These are phyloP conservation scores for Biston betularia DNA, from an alignment of 2,888 invertebrate species.

Conservation along the genomic window DNA sequence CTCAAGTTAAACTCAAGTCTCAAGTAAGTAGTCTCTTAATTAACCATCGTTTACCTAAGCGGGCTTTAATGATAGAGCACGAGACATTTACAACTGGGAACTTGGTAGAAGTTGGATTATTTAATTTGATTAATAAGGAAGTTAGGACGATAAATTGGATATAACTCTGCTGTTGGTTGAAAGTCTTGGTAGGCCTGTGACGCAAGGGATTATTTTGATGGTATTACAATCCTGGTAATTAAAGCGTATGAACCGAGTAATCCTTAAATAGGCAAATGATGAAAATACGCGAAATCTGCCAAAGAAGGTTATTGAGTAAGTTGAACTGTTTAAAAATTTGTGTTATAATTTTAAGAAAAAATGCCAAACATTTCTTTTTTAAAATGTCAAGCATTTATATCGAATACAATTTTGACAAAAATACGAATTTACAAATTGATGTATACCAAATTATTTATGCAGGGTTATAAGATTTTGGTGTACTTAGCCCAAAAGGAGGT, in stretches of 20 bases:
- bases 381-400: no score
- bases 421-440: no score
- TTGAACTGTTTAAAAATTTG: constrained; percentile 4
- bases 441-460: no score
- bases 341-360: constrained; percentile 21
- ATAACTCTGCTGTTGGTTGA: constrained; percentile 13
- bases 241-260: background rate
- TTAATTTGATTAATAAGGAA: constrained; percentile 47
- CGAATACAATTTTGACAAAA: constrained; percentile 30
- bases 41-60: constrained; percentile 54
- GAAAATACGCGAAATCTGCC: background rate
- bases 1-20: constrained; percentile 46
- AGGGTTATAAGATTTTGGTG: no score
- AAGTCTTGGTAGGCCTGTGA: constrained; percentile 5
- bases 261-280: background rate
- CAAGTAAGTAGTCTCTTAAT: constrained; percentile 53
- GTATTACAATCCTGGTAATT: background rate
- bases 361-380: no score
- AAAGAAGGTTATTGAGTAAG: background rate
- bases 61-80: constrained; percentile 50
- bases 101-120: constrained; percentile 44
- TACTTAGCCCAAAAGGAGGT: no score
- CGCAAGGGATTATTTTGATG: constrained; percentile 14
- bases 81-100: constrained; percentile 50
- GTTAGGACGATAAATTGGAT: constrained; percentile 31